Base-by-base conservation (phyloP, 1,140 invertebrate genomes). In the Vollenhovia emeryi region DNA sequence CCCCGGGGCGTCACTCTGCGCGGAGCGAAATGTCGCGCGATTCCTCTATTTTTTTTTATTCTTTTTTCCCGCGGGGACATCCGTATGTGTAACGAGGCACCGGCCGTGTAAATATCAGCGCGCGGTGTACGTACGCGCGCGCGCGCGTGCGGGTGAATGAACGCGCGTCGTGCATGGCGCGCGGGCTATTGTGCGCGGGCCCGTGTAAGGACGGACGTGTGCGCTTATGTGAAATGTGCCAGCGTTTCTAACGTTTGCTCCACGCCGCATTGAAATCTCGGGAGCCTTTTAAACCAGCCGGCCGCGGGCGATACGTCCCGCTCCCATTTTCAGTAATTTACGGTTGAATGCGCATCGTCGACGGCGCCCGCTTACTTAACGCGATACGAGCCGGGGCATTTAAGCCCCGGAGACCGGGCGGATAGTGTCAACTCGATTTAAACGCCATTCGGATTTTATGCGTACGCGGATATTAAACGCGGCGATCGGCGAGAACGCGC, bases 271-370 rank as follows among this genome's bases (percentile, higher is more conserved):
- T 80, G 78, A 80, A 80, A 71, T 80, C 50, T 80, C 78, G 18
- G 52, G 78, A 71, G 66, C 50, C 78, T 80, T 80, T 80, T 80
- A 80, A 80, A 69, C 78, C 66, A 50, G 13, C 36, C 48, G 1
- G 27, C 64, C 50, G 48, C 43, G 64, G 27, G 36, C 24, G 50
- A 36, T 43, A 33, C 59, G 21, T 40, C 48, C 18, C 74, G 75
- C 30, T 66, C 24, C 13, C 60, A 68, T 79, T 79, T 45, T 71
- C 64, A 55, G 78, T 80, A 80, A 80, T 80, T 80, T 80, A 80
- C 50, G 24, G 64, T 13, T 80, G 64, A 80, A 80, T 71, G 78
- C 50, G 30, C 78, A 55, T 71, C 48, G 62, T 80, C 24, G 64
- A 33, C 64, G 50, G 36, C 36, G 60, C 11, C n/a, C 30, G 68